These are phyloP conservation scores for Spisula solida DNA, from an alignment of 2,888 invertebrate species.

Conservation along the genomic window DNA sequence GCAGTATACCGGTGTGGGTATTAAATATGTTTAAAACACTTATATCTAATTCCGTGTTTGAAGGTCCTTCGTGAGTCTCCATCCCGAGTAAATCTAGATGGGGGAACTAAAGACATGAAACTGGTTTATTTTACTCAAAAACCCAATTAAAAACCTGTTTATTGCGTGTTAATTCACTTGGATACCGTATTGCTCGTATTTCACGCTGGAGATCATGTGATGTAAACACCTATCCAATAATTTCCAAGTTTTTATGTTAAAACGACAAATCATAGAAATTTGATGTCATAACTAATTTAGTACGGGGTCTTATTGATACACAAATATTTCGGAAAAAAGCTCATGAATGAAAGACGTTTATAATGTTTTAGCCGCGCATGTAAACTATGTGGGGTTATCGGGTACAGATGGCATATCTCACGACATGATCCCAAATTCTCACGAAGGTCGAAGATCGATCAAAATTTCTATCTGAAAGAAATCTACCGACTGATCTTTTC, in stretches of 20 bases:
- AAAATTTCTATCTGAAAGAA: conserved; percentile 40
- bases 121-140: too few species aligned
- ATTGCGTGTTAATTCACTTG: background rate
- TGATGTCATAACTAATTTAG: conserved; percentile 21
- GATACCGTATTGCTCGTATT: background rate
- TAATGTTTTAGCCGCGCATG: conserved; percentile 44
- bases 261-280: background rate
- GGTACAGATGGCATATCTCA: conserved; percentile 30
- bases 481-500: conserved; percentile 41
- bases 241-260: background rate
- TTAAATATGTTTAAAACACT: too few species aligned
- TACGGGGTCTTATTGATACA: background rate
- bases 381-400: conserved; percentile 28
- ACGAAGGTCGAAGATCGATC: conserved; percentile 51
- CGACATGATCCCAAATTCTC: conserved; percentile 40
- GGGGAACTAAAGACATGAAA: too few species aligned
- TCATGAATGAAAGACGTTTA: conserved; percentile 53
- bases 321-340: conserved; percentile 17
- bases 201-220: background rate
- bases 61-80: too few species aligned
- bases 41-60: too few species aligned
- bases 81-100: too few species aligned
- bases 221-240: background rate
- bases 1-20: too few species aligned
- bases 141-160: too few species aligned